Conservation (phyloP, 2,113 vertebrate genomes). For the Phycodurus eques region DNA sequence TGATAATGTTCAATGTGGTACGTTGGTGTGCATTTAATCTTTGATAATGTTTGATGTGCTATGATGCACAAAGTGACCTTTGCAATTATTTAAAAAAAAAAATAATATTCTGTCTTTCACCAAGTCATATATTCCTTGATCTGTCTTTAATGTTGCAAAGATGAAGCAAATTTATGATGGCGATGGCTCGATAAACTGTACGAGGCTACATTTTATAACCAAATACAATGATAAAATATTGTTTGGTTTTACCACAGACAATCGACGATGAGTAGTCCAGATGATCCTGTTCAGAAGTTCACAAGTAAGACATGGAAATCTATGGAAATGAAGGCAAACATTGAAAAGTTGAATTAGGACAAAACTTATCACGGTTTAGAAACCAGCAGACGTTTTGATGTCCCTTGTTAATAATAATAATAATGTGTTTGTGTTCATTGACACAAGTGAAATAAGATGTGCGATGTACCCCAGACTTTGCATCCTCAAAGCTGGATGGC, state of each 20-base stretch:
- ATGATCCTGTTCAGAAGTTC: constrained; percentile 44
- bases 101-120: background rate
- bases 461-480: background rate
- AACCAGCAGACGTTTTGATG: background rate
- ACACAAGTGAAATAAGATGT: background rate
- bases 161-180: background rate
- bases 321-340: constrained; percentile 47
- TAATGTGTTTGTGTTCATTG: background rate
- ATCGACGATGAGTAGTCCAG: constrained; percentile 37
- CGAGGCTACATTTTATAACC: background rate
- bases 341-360: constrained; percentile 15
- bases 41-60: constrained; percentile 1
- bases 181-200: background rate
- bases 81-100: background rate
- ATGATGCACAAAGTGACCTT: constrained; percentile 3
- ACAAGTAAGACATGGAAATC: constrained; percentile 69
- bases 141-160: background rate
- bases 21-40: background rate
- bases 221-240: background rate
- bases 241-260: constrained; percentile 53
- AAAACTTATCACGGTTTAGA: background rate
- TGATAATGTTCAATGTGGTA: too few species aligned
- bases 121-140: constrained; percentile 4
- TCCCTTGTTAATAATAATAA: background rate
- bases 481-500: background rate